A percentile compares a stretch with the other conserved stretches of the same genome.
Conservation (phyloP, 2,113 vertebrate species). For the Miniopterus natalensis region DNA sequence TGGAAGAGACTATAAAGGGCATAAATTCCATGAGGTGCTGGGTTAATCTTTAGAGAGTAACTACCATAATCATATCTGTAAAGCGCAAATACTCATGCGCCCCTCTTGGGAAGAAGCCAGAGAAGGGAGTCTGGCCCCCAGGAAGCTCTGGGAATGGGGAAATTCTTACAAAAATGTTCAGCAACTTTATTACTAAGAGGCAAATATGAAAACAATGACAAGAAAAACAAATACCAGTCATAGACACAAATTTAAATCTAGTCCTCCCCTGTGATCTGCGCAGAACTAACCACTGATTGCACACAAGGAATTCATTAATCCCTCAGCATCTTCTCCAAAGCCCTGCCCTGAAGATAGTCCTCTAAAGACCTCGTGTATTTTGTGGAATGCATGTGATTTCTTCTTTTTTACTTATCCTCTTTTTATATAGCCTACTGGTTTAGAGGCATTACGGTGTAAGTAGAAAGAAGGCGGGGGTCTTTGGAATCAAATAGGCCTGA, state of each 20-base stretch:
- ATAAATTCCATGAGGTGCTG: background rate
- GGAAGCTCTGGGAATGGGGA: background rate
- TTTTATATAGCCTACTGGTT: background rate
- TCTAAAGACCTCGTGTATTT: background rate
- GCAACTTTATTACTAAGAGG: background rate
- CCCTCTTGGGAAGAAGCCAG: slow-evolving; percentile 31
- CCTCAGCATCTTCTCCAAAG: background rate
- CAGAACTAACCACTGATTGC: background rate
- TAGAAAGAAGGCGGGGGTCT: background rate
- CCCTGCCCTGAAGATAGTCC: background rate
- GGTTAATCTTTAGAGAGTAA: background rate
- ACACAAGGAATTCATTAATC: background rate
- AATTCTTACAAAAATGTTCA: background rate
- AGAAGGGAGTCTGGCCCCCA: background rate
- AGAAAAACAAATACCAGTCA: background rate
- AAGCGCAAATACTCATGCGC: background rate
- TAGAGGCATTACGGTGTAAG: background rate
- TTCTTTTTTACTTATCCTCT: background rate
- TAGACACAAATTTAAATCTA: background rate
- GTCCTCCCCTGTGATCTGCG: background rate
- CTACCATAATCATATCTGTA: background rate
- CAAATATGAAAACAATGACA: background rate
- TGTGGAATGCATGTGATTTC: background rate
- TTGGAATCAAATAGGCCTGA: background rate
- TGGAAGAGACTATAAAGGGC: background rate